These are phyloP conservation scores for Sander vitreus DNA, from an alignment of 2,113 vertebrate species.

Conservation along the genomic window DNA sequence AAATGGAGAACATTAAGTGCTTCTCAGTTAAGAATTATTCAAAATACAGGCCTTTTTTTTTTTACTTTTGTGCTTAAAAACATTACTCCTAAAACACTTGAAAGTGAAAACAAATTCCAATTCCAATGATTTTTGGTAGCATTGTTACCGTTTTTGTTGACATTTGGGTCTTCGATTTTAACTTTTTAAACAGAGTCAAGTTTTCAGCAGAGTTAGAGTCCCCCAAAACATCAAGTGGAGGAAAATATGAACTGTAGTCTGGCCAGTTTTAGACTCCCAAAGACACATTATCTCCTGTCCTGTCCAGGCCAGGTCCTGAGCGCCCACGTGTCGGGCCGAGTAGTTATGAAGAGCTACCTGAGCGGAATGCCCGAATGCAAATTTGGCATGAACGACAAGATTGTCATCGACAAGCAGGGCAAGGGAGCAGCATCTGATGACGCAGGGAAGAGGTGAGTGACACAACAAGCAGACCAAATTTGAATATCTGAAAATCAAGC, in stretches of 20 bases:
- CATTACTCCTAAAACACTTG: background rate
- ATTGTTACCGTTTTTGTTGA: background rate
- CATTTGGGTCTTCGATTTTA: background rate
- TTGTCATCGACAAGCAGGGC: slow-evolving; percentile 99
- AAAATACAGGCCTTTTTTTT: background rate
- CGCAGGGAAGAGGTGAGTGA: slow-evolving; percentile 93
- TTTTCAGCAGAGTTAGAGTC: background rate
- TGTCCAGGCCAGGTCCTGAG: slow-evolving; percentile 95
- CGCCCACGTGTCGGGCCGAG: slow-evolving; percentile 96
- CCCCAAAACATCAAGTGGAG: background rate
- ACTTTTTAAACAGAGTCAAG: background rate
- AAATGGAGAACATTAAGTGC: background rate
- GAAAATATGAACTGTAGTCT: background rate
- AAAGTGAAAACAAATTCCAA: background rate
- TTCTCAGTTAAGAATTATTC: background rate
- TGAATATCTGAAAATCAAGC: background rate
- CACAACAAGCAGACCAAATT: background rate
- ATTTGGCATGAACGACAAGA: slow-evolving; percentile 99
- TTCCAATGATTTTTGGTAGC: background rate
- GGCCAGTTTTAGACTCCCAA: background rate
- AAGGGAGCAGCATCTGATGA: slow-evolving; percentile 97
- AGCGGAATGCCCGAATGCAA: slow-evolving; percentile 99
- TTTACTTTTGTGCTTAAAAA: background rate
- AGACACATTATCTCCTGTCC: no score
- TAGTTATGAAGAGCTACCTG: slow-evolving; percentile 99